Percentiles rank a stretch among this genome's conserved stretches.
Conservation (phyloP, 2,113 vertebrate species). For the Alectura lathami region DNA sequence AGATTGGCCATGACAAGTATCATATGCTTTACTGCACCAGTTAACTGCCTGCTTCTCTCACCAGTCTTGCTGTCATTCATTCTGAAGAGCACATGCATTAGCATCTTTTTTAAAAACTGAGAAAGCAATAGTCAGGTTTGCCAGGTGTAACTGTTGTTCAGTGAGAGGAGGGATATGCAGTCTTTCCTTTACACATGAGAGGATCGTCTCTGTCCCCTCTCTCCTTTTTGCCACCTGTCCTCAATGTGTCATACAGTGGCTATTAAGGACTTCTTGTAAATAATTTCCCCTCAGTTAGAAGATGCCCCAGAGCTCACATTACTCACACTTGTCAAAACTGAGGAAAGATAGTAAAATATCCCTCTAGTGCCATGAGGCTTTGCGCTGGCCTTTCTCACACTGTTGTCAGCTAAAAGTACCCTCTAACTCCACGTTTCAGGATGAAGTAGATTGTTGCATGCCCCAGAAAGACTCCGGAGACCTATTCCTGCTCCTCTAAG, state of each 20-base stretch:
- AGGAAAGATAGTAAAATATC: neutral
- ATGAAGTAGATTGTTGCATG: neutral
- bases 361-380: neutral
- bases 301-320: constrained; percentile 10
- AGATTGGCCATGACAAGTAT: constrained; percentile 41
- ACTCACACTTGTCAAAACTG: constrained; percentile 3
- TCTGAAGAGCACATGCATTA: neutral
- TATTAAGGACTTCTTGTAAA: constrained; percentile 41
- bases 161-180: neutral
- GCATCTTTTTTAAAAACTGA: neutral
- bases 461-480: neutral
- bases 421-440: neutral
- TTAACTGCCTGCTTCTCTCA: neutral
- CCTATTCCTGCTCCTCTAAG: neutral
- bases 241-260: neutral
- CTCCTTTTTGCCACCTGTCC: neutral
- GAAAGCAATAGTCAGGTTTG: constrained; percentile 10
- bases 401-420: neutral
- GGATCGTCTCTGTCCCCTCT: neutral
- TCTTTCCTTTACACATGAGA: neutral
- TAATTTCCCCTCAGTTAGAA: constrained; percentile 2
- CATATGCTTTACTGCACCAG: constrained; percentile 29
- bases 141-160: constrained; percentile 17
- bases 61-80: constrained; percentile 13
- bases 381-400: neutral